Evolutionary conservation across 2,113 vertebrate species (phyloP), one percentile per base, ranked within the genome.

Genomic region (Alligator sinensis): DNA sequence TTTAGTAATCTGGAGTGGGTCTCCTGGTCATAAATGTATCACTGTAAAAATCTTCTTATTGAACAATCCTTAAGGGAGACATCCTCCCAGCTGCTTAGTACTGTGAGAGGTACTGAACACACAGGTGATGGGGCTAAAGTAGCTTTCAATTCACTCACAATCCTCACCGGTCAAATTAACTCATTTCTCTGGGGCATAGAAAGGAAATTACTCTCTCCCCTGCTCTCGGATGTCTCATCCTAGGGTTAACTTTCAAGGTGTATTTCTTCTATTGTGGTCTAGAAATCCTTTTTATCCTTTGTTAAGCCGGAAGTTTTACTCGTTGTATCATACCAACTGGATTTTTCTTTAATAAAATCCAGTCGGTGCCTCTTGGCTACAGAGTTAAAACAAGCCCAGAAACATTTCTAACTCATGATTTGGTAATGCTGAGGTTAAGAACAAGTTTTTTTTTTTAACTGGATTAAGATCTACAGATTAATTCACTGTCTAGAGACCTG

Each of bases 31-130:
- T 90, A 72, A 92, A 90, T 63, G 86, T 88, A 95, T 47, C 88
- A 92, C 96, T 94, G 90, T 96, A 96, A 96, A 91, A 93, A 94
- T 96, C 96, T 90, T 89, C 76, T 92, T 96, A 94, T 92, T 91
- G 90, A 89, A 94, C 87, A 75, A 87, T 92, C 95, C 96, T 92
- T 84, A 86, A 76, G 2, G 0, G 87, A 95, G 94, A 89, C 88
- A 91, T 94, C 89, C 94, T 93, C 95, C 77, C 93, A 96, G 90
- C 94, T 94, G 84, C 91, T 92, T 94, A 94, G 96, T 89, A 55
- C 87, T 91, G 84, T 91, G 97, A 96, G 96, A 96, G 94, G 96
- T 95, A 90, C 1, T 1, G 85, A 70, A 82, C 94, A 77, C 83
- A 92, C 62, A 27, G 88, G 93, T 77, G 6, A 3, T 58, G 70